Evolutionary conservation across 2,113 vertebrate species (phyloP).

Genomic region (Candoia aspera): DNA sequence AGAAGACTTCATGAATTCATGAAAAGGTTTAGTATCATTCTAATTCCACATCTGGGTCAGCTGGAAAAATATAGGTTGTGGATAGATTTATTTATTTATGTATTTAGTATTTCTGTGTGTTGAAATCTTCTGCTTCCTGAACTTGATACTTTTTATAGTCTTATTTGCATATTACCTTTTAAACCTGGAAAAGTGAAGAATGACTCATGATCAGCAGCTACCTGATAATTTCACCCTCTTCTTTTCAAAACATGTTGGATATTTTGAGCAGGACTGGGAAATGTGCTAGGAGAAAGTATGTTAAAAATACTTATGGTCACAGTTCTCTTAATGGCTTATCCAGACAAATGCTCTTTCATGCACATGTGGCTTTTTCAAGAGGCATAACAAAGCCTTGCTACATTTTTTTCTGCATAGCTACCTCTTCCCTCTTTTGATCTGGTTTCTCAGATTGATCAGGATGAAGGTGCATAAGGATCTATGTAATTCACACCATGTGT

Average conservation of each 20-base stretch:
- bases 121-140: accelerated
- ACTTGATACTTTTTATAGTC: neutral
- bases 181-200: neutral
- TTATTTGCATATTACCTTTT: constrained; percentile 14
- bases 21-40: neutral
- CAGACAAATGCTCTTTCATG: neutral
- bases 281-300: neutral
- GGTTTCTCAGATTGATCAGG: neutral
- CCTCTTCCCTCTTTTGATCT: neutral
- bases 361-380: neutral
- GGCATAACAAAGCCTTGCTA: neutral
- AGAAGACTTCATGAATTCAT: neutral
- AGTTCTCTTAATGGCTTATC: neutral
- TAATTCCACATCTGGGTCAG: neutral
- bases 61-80: accelerated
- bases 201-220: neutral
- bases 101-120: neutral
- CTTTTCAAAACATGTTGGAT: accelerated
- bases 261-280: neutral
- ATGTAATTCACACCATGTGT: neutral
- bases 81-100: accelerated
- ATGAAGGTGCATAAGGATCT: neutral
- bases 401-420: neutral
- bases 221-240: neutral
- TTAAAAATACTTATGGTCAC: neutral